Evolutionary conservation across 1,140 invertebrate species (phyloP), one percentile per base, ranked within the genome.

Genomic region (Teleogryllus occipitalis): DNA sequence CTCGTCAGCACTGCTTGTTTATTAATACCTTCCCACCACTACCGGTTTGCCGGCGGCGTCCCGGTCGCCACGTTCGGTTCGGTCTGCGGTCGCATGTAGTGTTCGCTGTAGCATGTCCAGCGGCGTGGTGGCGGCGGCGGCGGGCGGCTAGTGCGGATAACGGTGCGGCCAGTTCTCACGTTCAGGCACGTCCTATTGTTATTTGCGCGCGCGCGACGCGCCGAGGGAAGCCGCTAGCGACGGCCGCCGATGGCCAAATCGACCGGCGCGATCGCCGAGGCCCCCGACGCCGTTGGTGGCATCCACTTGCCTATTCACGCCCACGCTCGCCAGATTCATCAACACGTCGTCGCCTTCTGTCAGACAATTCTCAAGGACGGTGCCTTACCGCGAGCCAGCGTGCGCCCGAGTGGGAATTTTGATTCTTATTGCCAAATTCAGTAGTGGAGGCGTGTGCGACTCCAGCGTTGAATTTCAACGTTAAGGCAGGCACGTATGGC

Each of bases 281-380:
- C 54, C 54, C 10, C 10, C 1, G 54, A 65, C 54, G 10, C 10
- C 54, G 54, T 65, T 65, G 54, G 54, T 65, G 54, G 54, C 54
- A 65, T 65, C 54, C 18, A 18, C 54, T 65, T 65, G 54, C 54
- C 10, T 18, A 65, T 65, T 65, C 54, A 18, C 54, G 54, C 54
- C 54, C 54, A 65, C 54, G 54, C 54, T 65, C 54, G 54, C 54
- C 54, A 65, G 54, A 65, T 65, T 65, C 54, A 65, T 65, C 54
- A 65, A 65, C 54, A 18, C 27, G 27, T 39, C 27, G 54, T 18
- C 18, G 54, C 54, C 54, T 65, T 14, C 54, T 65, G 54, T 65
- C 54, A 65, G 54, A 10, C 10, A 65, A 10, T 10, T 18, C 54
- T 65, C 54, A 65, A 65, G 54, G 54, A 65, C 54, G 10, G 10